Conservation (phyloP, 2,113 vertebrate genomes). For the Trochalopteron elliotii region DNA sequence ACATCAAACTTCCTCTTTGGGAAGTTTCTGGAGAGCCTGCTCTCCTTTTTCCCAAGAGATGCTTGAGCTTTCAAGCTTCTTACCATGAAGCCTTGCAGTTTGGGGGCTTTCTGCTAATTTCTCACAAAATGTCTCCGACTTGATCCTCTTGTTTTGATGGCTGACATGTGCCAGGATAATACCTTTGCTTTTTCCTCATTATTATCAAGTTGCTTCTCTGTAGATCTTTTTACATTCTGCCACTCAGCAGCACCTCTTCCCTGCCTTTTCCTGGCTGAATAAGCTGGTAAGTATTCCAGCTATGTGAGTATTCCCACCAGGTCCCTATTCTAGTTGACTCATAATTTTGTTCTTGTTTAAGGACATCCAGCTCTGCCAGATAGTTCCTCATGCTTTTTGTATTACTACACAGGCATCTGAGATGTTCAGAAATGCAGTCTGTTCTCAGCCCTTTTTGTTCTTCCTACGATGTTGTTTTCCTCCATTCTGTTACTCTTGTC, state of each 20-base stretch:
- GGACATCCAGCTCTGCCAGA: background rate
- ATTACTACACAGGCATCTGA: background rate
- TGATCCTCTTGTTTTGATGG: background rate
- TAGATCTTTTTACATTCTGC: background rate
- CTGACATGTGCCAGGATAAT: background rate
- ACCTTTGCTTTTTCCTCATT: background rate
- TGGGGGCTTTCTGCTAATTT: background rate
- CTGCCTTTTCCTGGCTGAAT: background rate
- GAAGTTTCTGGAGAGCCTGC: background rate
- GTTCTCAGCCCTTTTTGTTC: conserved; percentile 2
- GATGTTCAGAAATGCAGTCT: background rate
- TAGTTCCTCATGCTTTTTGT: conserved; percentile 7
- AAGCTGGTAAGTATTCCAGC: background rate
- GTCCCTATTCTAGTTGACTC: background rate
- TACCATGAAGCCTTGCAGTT: background rate
- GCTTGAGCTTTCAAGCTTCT: background rate
- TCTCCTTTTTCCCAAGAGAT: background rate
- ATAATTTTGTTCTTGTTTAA: conserved; percentile 26
- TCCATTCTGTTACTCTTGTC: conserved; percentile 14
- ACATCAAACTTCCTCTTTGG: background rate
- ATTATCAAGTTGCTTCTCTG: background rate
- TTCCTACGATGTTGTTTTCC: background rate
- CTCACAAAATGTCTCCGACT: background rate
- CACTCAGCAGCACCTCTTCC: background rate
- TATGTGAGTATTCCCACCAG: conserved; percentile 1